phyloP scores from a whole-genome alignment of 2,113 vertebrate species.

The Serinus canaria region DNA sequence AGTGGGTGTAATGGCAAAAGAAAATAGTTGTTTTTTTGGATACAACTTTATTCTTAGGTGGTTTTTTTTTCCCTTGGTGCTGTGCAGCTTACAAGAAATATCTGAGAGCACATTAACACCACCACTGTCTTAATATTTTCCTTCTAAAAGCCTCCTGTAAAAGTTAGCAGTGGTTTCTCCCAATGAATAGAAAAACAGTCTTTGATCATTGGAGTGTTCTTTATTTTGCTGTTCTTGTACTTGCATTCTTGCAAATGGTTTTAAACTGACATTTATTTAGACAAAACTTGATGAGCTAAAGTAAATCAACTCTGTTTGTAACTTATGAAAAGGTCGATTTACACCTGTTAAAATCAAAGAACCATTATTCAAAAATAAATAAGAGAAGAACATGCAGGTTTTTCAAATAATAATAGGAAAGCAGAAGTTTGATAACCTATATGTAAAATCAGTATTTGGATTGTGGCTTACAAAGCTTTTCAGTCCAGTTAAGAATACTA shows the following conservation, averaged over 20 bases:
- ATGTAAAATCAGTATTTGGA: not conserved
- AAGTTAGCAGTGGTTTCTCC: not conserved
- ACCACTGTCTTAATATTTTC: not conserved
- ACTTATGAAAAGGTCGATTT: not conserved
- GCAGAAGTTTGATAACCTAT: not conserved
- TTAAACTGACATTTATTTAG: not conserved
- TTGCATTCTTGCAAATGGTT: not conserved
- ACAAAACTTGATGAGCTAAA: not conserved
- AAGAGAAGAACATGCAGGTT: not conserved
- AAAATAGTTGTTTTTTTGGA: not conserved
- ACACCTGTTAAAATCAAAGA: not conserved
- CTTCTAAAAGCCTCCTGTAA: not conserved
- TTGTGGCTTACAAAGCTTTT: not conserved
- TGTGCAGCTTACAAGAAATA: not conserved
- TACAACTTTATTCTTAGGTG: not conserved
- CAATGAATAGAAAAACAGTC: not conserved
- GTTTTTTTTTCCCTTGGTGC: not conserved
- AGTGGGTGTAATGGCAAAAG: not conserved
- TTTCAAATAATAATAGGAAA: not conserved
- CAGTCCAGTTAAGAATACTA: not conserved
- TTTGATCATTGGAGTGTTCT: not conserved
- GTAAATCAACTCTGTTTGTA: not conserved
- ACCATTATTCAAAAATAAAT: not conserved
- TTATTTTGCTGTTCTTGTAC: not conserved
- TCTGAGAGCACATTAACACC: not conserved